Evolutionary conservation across 2,888 invertebrate genomes (phyloP), one percentile per base, ranked within the genome.

Genomic region (Lepidonotus clava): DNA sequence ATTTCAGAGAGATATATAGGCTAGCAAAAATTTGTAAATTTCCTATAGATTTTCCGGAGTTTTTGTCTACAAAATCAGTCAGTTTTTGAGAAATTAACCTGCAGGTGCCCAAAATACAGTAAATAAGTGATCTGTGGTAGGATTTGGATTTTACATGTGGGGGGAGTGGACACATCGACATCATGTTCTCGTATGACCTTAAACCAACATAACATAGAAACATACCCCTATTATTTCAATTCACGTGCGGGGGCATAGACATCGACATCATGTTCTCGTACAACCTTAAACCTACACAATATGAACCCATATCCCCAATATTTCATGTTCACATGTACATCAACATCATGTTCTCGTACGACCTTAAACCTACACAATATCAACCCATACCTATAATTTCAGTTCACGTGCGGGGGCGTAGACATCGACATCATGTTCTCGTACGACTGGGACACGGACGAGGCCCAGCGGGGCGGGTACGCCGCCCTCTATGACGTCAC

Each of bases 371-470:
- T 46, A 46, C 8, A 46, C 18, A 46, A 8, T 11, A 46, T 46
- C 8, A 46, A 46, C 8, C 18, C 18, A 46, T 11, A 46, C 8
- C 18, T 11, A 46, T 46, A 46, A 11, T 24, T 8, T 0, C 80
- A 90, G 88, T 89, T 90, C 76, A 88, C 85, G 21, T 89, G 89
- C 46, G 87, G 85, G 6, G 88, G 87, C 24, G 71, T 90, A 34
- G 90, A 90, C 67, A 87, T 90, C 18, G 90, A 90, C 84, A 84
- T 90, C 40, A 80, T 86, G 86, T 36, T 88, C 21, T 86, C 87
- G 14, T 87, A 84, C 32, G 90, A 90, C 85, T 90, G 90, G 90
- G 86, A 88, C 34, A 51, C 80, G 6, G 88, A 88, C 46, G 87
- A 86, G 56, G 84, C 51, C 24, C 21, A 41, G 36, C 36, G 61